Percentiles rank a stretch among this genome's conserved stretches.
These are phyloP conservation scores for Crotalus viridis DNA, from an alignment of 2,113 vertebrate genomes.

Conservation along the genomic window DNA sequence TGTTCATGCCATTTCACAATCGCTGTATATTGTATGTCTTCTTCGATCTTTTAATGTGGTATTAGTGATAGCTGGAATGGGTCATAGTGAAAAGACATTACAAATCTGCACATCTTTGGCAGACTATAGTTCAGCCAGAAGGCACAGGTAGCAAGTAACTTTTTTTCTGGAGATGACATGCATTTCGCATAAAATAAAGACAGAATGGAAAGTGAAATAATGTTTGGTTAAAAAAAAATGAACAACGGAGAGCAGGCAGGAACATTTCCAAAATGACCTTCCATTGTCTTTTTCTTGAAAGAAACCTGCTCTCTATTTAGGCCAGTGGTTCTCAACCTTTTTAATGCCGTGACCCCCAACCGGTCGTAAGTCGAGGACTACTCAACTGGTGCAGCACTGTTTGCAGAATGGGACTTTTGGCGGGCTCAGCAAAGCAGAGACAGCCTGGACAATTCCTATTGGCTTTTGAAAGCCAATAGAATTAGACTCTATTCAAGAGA, in stretches of 20 bases:
- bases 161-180: too few relatives aligned
- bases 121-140: not conserved
- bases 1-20: not conserved
- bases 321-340: not conserved
- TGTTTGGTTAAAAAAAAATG: not conserved
- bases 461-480: too few relatives aligned
- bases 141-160: not conserved
- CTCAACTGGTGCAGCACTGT: too few relatives aligned
- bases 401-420: too few relatives aligned
- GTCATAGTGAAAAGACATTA: not conserved
- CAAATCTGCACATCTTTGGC: not conserved
- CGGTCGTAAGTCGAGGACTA: too few relatives aligned
- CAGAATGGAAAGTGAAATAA: not conserved
- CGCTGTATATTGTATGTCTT: not conserved
- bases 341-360: too few relatives aligned
- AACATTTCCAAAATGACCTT: not conserved
- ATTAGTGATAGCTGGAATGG: not conserved
- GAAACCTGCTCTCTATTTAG: not conserved
- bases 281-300: not conserved
- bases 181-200: not conserved
- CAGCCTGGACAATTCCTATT: too few relatives aligned
- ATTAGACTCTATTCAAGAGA: too few relatives aligned
- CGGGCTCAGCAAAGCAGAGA: too few relatives aligned
- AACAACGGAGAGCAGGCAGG: not conserved
- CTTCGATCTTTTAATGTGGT: not conserved